Percentiles rank a stretch among this genome's conserved stretches.
phyloP scores from a whole-genome alignment of 2,797 vertebrate genomes.

The Semaprochilodus insignis region DNA sequence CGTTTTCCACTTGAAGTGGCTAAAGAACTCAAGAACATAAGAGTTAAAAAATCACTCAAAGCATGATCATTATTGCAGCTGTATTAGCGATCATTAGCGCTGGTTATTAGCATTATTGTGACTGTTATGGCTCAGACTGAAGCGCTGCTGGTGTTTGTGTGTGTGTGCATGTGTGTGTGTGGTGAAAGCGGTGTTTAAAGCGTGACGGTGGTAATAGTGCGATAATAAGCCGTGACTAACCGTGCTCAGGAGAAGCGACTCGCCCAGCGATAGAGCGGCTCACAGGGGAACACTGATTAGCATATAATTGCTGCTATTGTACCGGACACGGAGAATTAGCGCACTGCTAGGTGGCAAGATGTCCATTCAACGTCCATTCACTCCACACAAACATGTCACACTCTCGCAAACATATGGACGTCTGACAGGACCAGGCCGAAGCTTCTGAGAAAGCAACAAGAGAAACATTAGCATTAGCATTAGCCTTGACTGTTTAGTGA shows the following conservation, averaged over 20 bases:
- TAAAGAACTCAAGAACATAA: too few species aligned
- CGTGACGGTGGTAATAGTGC: constrained; percentile 81
- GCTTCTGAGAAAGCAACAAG: constrained; percentile 27
- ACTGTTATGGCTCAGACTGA: constrained; percentile 35
- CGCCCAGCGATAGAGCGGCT: constrained; percentile 77
- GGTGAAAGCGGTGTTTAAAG: constrained; percentile 74
- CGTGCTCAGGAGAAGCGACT: constrained; percentile 80
- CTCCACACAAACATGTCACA: constrained; percentile 48
- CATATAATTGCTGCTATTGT: constrained; percentile 93
- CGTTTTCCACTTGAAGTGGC: too few species aligned
- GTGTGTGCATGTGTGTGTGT: constrained; percentile 67
- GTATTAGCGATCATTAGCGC: constrained; percentile 38
- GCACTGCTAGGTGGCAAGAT: constrained; percentile 82
- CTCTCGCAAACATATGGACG: constrained; percentile 60
- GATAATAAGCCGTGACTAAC: constrained; percentile 85
- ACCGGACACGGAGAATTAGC: constrained; percentile 84
- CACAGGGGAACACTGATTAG: constrained; percentile 88
- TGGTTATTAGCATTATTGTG: constrained; percentile 24
- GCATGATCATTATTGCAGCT: too few species aligned
- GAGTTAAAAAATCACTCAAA: too few species aligned
- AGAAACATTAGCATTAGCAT: not conserved
- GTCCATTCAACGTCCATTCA: constrained; percentile 73
- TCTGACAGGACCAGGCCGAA: constrained; percentile 39
- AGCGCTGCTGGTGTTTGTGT: constrained; percentile 45
- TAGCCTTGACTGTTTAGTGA: not conserved